These are phyloP conservation scores for Notodonta ziczac DNA, from an alignment of 2,888 invertebrate genomes.

Conservation along the genomic window DNA sequence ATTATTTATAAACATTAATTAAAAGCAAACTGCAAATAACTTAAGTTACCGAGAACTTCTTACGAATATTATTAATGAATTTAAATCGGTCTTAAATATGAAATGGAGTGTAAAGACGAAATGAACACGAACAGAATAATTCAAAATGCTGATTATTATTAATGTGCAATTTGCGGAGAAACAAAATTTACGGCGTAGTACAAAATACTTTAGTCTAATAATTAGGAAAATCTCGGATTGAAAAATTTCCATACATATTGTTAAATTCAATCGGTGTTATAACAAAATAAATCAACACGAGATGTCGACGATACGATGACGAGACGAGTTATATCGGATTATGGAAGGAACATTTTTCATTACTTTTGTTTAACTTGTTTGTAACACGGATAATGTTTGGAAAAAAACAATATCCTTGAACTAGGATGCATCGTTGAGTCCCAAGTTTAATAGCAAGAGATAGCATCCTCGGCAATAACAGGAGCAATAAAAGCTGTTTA, in stretches of 20 bases:
- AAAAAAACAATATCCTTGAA: neutral
- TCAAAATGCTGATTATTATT: neutral
- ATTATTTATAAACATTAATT: neutral
- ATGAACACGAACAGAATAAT: neutral
- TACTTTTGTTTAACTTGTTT: too few relatives aligned
- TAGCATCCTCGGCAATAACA: neutral
- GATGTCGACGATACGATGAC: too few relatives aligned
- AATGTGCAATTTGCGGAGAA: neutral
- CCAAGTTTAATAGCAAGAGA: neutral
- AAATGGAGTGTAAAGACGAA: neutral
- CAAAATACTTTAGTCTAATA: neutral
- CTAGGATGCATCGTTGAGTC: neutral
- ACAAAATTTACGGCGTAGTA: neutral
- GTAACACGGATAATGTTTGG: too few relatives aligned
- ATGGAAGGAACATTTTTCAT: too few relatives aligned
- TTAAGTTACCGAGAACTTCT: neutral
- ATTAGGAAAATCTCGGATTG: too few relatives aligned
- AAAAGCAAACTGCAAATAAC: neutral
- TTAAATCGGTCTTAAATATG: neutral
- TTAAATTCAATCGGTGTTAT: too few relatives aligned
- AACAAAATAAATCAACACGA: too few relatives aligned
- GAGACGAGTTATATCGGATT: too few relatives aligned
- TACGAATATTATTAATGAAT: neutral
- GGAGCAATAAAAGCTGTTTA: neutral
- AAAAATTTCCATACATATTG: too few relatives aligned